Evolutionary conservation across 2,888 invertebrate species (phyloP), one percentile per base, ranked within the genome.

Genomic region (Eremobia ochroleuca): DNA sequence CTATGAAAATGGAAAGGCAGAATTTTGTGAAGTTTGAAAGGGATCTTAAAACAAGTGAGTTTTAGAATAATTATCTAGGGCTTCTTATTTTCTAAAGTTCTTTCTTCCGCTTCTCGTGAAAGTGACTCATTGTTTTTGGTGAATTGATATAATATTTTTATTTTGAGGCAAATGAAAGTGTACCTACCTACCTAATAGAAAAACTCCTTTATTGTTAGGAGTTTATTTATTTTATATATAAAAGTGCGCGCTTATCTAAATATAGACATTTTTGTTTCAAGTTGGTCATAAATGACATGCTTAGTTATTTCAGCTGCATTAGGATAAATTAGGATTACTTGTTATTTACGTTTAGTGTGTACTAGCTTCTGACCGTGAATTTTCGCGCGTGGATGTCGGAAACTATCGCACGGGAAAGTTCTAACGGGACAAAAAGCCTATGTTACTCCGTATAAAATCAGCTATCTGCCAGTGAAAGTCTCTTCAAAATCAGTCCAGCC

Each of bases 1-100:
- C 81, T n/a, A 37, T 81, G 28, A 81, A 81, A 40, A 73, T 81
- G 66, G 81, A 85, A 40, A 55, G 40, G n/a, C 81, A 81, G 81
- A 61, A 73, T 66, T 81, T 81, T 81, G 61, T 28, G 37, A 73
- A 55, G 4, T 85, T 46, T 61, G 81, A 73, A 37, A 72, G 61
- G 46, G 37, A 61, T 31, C 59, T 66, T 34, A 65, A 37, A 25
- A 40, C 28, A 81, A 73, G 81, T 81, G 61, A 81, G 81, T 81
- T 85, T 9, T 18, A 43, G 9, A 52, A n/a, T 52, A 34, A 43
- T 28, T 25, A 8, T 21, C 0, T 61, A 11, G 40, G 21, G n/a
- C 15, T n/a, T 62, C 8, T 18, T 55, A 31, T 25, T 59, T n/a
- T 58, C 4, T 31, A 43, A n/a, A 4, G 0, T 21, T 21, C 4